Evolutionary conservation across 2,888 invertebrate species (phyloP).

Genomic region (Eumerus sabulonum): DNA sequence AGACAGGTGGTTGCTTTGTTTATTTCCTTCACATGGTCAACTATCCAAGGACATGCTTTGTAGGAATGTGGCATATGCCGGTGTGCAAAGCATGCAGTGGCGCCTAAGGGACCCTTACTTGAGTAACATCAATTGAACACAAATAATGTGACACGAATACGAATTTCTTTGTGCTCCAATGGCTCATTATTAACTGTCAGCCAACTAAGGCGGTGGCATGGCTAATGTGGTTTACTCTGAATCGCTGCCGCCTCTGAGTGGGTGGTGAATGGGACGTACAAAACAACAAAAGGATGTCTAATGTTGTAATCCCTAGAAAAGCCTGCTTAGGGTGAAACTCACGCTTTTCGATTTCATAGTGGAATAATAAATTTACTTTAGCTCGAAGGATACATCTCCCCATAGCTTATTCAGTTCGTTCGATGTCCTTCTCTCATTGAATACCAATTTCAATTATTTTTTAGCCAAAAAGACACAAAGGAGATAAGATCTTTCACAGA

Average conservation of each 20-base stretch:
- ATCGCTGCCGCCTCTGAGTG: slow-evolving; percentile 29
- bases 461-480: slow-evolving; percentile 52
- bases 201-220: slow-evolving; percentile 14
- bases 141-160: slow-evolving; percentile 68
- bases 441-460: slow-evolving; percentile 69
- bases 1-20: slow-evolving; percentile 63
- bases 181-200: slow-evolving; percentile 69
- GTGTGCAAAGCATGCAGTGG: slow-evolving; percentile 3
- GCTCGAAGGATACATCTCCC: slow-evolving; percentile 46
- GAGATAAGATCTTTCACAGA: slow-evolving; percentile 48
- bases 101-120: slow-evolving; percentile 15
- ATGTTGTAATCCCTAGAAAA: slow-evolving; percentile 65
- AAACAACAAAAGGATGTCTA: slow-evolving; percentile 61
- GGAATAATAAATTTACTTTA: slow-evolving; percentile 69
- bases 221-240: slow-evolving; percentile 45
- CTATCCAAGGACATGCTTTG: slow-evolving; percentile 46
- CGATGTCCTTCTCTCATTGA: slow-evolving; percentile 58
- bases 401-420: neutral
- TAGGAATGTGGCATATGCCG: slow-evolving; percentile 54
- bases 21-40: slow-evolving; percentile 22
- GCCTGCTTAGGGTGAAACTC: slow-evolving; percentile 60
- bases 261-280: slow-evolving; percentile 2
- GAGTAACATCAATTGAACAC: slow-evolving; percentile 63
- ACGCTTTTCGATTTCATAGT: slow-evolving; percentile 62
- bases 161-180: slow-evolving; percentile 64